Percentiles rank a stretch among this genome's conserved stretches.
Evolutionary conservation across 2,888 invertebrate genomes (phyloP).

Genomic region (Orchestes rusci): DNA sequence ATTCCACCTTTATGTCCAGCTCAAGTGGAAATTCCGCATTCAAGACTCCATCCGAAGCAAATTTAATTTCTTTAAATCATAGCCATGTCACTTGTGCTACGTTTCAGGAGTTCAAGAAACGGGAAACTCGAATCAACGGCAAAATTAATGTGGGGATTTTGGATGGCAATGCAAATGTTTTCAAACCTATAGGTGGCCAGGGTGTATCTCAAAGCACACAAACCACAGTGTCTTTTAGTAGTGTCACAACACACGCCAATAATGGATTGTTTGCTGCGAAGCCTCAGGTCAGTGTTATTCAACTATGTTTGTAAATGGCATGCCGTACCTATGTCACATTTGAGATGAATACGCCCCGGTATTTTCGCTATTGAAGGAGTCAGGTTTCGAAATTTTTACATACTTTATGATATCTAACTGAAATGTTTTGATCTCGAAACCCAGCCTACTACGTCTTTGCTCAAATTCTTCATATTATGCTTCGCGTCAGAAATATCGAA

Average conservation of each 20-base stretch:
- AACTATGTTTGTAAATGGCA: too few relatives aligned
- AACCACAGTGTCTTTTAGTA: constrained; percentile 24
- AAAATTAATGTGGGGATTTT: constrained; percentile 43
- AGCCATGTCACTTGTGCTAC: constrained; percentile 25
- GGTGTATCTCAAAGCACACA: constrained; percentile 27
- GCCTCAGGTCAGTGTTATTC: constrained; percentile 6
- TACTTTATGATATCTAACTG: too few relatives aligned
- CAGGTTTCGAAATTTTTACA: too few relatives aligned
- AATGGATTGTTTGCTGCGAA: constrained; percentile 8
- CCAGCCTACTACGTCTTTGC: too few relatives aligned
- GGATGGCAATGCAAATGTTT: constrained; percentile 43
- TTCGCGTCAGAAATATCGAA: too few relatives aligned
- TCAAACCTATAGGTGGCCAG: constrained; percentile 28
- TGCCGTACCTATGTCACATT: too few relatives aligned
- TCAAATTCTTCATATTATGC: too few relatives aligned
- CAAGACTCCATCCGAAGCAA: constrained; percentile 11
- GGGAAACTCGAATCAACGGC: constrained; percentile 27
- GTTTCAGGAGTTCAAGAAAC: constrained; percentile 30
- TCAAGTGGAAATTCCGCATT: not conserved
- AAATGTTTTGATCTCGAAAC: too few relatives aligned
- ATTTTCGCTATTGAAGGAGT: too few relatives aligned
- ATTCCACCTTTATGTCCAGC: not conserved
- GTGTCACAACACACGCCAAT: constrained; percentile 20
- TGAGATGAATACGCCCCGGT: too few relatives aligned
- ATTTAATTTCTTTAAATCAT: constrained; percentile 23